phyloP scores from a whole-genome alignment of 2,113 vertebrate species.

The Podarcis raffonei region DNA sequence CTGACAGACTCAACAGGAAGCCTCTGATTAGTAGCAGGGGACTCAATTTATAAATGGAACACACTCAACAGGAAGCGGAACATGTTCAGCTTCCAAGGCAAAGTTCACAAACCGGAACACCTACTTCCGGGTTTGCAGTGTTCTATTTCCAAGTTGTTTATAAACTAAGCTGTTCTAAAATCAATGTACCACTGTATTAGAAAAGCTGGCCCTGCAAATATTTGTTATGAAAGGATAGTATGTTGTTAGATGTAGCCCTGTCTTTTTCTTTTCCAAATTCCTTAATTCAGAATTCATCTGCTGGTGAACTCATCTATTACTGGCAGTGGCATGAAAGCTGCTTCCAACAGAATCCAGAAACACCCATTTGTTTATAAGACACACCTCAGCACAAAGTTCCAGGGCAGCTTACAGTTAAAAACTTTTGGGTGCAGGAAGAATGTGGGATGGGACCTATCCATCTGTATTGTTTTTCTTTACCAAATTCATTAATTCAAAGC shows the following conservation, averaged over 20 bases:
- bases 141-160: too few relatives aligned
- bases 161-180: too few relatives aligned
- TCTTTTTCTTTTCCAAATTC: constrained; percentile 65
- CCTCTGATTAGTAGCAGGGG: too few relatives aligned
- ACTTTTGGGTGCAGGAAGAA: neutral
- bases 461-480: neutral
- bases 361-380: neutral
- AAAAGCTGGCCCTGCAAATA: neutral
- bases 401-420: neutral
- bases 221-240: constrained; percentile 29
- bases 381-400: neutral
- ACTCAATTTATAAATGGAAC: too few relatives aligned
- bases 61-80: too few relatives aligned
- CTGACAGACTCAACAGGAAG: too few relatives aligned
- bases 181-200: neutral
- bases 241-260: constrained; percentile 45
- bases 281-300: constrained; percentile 69
- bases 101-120: too few relatives aligned
- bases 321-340: neutral
- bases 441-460: neutral
- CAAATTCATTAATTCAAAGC: neutral
- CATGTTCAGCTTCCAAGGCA: too few relatives aligned
- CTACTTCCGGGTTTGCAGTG: too few relatives aligned
- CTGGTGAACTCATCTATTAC: constrained; percentile 69
- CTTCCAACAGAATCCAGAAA: neutral